Percentiles rank a stretch among this genome's conserved stretches.
Conservation (phyloP, 2,888 invertebrate genomes). For the Matsumyia berberina region DNA sequence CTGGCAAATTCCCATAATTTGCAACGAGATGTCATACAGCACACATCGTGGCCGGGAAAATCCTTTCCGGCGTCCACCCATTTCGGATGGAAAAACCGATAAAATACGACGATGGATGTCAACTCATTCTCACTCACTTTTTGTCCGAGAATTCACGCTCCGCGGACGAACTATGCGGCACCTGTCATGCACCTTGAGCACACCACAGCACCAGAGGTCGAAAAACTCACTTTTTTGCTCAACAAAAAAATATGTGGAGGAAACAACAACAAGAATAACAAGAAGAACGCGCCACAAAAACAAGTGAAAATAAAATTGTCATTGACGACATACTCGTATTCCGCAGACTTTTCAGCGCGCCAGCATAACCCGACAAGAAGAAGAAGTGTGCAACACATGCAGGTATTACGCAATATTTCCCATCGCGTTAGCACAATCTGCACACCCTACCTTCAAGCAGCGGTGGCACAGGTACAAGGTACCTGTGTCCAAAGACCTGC, state of each 20-base stretch:
- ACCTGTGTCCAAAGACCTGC: slow-evolving; percentile 49
- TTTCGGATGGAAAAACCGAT: slow-evolving; percentile 23
- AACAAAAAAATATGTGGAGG: neutral
- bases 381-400: slow-evolving; percentile 36
- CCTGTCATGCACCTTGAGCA: slow-evolving; percentile 70
- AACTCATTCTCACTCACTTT: slow-evolving; percentile 57
- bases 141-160: slow-evolving; percentile 58
- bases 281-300: slow-evolving; percentile 28
- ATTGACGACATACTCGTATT: slow-evolving; percentile 66
- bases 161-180: slow-evolving; percentile 53
- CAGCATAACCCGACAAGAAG: slow-evolving; percentile 28
- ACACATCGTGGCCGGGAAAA: too few relatives aligned
- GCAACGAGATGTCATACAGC: too few relatives aligned
- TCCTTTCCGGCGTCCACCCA: slow-evolving; percentile 45
- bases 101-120: slow-evolving; percentile 46
- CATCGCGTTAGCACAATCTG: slow-evolving; percentile 28
- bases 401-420: slow-evolving; percentile 66
- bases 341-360: slow-evolving; percentile 33
- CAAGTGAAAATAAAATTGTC: slow-evolving; percentile 75
- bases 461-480: slow-evolving; percentile 10
- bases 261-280: slow-evolving; percentile 22
- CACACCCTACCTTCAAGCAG: slow-evolving; percentile 25
- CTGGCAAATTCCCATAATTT: too few relatives aligned
- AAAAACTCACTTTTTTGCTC: slow-evolving; percentile 59
- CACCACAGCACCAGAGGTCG: slow-evolving; percentile 39